These are phyloP conservation scores for Cavia porcellus DNA, from an alignment of 2,113 vertebrate genomes.

Conservation along the genomic window DNA sequence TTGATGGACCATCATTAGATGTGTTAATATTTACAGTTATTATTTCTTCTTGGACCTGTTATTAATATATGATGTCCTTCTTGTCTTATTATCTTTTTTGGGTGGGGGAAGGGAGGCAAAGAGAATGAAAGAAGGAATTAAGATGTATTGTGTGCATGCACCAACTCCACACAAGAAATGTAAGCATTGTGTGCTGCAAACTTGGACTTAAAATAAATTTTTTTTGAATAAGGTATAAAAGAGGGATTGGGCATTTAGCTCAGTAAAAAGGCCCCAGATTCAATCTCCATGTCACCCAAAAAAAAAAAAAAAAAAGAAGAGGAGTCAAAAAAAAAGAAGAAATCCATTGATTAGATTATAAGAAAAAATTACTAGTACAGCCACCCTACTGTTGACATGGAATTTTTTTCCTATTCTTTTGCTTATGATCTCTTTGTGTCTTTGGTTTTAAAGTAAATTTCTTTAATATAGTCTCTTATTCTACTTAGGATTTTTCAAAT, in stretches of 20 bases:
- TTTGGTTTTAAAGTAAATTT: not conserved
- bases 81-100: not conserved
- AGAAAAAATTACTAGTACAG: not conserved
- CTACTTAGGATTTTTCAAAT: not conserved
- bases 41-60: not conserved
- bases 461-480: not conserved
- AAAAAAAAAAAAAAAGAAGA: not conserved
- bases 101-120: not conserved
- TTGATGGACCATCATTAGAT: not conserved
- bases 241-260: not conserved
- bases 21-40: not conserved
- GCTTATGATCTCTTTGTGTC: not conserved
- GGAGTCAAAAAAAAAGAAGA: not conserved
- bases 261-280: not conserved
- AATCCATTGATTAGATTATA: not conserved
- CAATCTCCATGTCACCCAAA: not conserved
- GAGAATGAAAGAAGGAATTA: not conserved
- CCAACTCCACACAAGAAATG: not conserved
- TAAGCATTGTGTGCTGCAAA: not conserved
- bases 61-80: not conserved
- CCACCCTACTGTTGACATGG: not conserved
- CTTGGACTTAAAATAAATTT: not conserved
- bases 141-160: not conserved
- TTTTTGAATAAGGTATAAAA: no score
- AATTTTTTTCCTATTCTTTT: not conserved